A percentile compares a stretch with the other conserved stretches of the same genome.
phyloP scores from a whole-genome alignment of 2,113 vertebrate species.

The Ameiurus melas region DNA sequence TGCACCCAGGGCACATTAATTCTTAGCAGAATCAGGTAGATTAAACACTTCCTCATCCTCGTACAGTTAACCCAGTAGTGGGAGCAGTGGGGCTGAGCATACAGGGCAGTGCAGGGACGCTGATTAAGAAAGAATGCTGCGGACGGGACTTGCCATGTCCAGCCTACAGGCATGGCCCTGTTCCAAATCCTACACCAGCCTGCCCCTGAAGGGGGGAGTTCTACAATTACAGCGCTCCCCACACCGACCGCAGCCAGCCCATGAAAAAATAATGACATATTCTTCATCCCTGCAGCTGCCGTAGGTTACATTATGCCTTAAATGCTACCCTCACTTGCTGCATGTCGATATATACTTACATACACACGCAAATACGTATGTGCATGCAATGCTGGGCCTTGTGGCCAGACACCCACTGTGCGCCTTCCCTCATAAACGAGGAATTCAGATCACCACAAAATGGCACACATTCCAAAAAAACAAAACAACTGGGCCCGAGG shows the following conservation, averaged over 20 bases:
- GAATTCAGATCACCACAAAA: constrained; percentile 50
- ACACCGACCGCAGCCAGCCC: constrained; percentile 30
- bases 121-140: constrained; percentile 29
- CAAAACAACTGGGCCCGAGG: constrained; percentile 47
- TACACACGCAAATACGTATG: constrained; percentile 12
- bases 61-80: background rate
- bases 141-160: constrained; percentile 49
- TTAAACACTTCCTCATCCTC: constrained; percentile 2
- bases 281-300: constrained; percentile 1
- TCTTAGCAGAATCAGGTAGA: background rate
- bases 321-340: background rate
- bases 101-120: constrained; percentile 45
- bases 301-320: constrained; percentile 27
- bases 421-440: constrained; percentile 49
- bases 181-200: constrained; percentile 64
- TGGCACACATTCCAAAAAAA: constrained; percentile 53
- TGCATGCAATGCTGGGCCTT: constrained; percentile 21
- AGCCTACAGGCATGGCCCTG: constrained; percentile 67
- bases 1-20: background rate
- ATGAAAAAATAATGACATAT: constrained; percentile 42
- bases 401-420: constrained; percentile 45
- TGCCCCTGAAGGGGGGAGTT: constrained; percentile 36
- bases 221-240: constrained; percentile 43
- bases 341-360: constrained; percentile 14
- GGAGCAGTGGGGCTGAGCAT: constrained; percentile 6